These are phyloP conservation scores for Belgica antarctica DNA, from an alignment of 2,888 invertebrate species.

Conservation along the genomic window DNA sequence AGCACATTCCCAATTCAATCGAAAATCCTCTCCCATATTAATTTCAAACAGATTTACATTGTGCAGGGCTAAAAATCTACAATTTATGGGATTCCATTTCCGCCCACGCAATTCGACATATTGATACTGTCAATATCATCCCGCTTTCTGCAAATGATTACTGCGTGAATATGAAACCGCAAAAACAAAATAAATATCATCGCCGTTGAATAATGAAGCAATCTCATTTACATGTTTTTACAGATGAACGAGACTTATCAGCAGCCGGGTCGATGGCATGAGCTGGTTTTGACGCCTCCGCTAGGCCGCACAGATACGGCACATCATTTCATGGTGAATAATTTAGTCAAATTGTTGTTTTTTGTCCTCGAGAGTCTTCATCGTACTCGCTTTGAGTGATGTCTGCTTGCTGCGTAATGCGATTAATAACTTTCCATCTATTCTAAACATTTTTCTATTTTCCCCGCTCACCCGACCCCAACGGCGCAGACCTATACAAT, in stretches of 20 bases:
- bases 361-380: no score
- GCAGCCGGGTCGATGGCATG: slow-evolving; percentile 63
- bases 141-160: no score
- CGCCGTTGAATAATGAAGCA: not conserved
- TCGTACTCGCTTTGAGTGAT: not conserved
- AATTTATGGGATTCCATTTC: no score
- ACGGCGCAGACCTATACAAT: slow-evolving; percentile 38
- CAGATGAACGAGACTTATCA: slow-evolving; percentile 64
- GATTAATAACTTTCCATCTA: slow-evolving; percentile 26
- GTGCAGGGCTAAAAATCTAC: no score
- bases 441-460: not conserved
- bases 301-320: slow-evolving; percentile 22
- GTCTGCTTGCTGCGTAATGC: not conserved
- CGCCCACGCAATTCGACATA: no score
- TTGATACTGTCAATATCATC: no score
- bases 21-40: no score
- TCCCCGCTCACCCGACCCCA: no score
- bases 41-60: no score
- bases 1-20: no score
- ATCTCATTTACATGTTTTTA: slow-evolving; percentile 41
- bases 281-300: slow-evolving; percentile 47
- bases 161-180: not conserved
- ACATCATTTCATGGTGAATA: slow-evolving; percentile 40
- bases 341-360: not conserved
- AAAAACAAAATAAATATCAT: not conserved